Evolutionary conservation across 2,888 invertebrate species (phyloP).

Genomic region (Heteropelma amictum): DNA sequence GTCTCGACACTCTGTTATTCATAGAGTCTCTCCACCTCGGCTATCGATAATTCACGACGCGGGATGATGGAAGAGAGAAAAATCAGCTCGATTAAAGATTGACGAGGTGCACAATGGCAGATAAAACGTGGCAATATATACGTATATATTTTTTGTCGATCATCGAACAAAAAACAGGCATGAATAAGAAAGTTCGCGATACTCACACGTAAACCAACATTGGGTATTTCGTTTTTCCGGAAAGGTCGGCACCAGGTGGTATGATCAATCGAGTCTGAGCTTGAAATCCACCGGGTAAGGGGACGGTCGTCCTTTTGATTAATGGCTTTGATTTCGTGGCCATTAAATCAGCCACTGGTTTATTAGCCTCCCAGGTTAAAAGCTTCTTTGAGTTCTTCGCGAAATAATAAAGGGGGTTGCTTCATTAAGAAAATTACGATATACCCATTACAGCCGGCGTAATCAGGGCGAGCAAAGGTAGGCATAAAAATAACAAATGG

Average conservation of each 20-base stretch:
- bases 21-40: too few species aligned
- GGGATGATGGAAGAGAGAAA: too few species aligned
- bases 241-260: constrained; percentile 85
- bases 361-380: constrained; percentile 85
- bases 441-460: too few species aligned
- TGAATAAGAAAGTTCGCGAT: not conserved
- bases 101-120: too few species aligned
- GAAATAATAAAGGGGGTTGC: not conserved
- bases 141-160: not conserved
- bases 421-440: too few species aligned
- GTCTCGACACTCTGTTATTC: too few species aligned
- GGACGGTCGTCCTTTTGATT: constrained; percentile 82
- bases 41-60: too few species aligned
- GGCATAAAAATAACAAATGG: not conserved
- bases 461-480: too few species aligned
- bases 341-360: constrained; percentile 79
- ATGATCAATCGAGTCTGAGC: constrained; percentile 88
- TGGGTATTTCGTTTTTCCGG: constrained; percentile 86
- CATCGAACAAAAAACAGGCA: not conserved
- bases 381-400: constrained; percentile 73
- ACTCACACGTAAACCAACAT: constrained; percentile 91
- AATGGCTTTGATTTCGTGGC: constrained; percentile 80
- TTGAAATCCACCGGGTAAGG: constrained; percentile 83
- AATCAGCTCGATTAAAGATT: too few species aligned
- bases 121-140: too few species aligned